These are phyloP conservation scores for Pygoscelis antarcticus DNA, from an alignment of 2,113 vertebrate species.

Conservation along the genomic window DNA sequence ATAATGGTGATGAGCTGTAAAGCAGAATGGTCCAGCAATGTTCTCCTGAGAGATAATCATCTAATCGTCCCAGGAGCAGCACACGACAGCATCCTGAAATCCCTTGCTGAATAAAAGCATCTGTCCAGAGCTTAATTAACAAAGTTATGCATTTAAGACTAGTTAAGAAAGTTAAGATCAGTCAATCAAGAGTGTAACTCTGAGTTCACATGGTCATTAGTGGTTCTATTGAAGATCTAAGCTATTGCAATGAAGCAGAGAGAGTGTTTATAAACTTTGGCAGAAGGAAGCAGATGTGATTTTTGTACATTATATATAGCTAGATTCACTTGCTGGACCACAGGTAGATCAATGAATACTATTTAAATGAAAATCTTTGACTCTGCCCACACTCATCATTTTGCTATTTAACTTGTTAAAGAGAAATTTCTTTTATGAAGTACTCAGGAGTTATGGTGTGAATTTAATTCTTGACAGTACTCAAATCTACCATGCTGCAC, in stretches of 20 bases:
- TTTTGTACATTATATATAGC: neutral
- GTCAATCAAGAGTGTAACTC: neutral
- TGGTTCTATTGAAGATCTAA: neutral
- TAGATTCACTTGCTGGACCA: neutral
- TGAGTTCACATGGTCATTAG: neutral
- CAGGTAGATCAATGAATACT: neutral
- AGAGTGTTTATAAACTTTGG: neutral
- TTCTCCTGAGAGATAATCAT: neutral
- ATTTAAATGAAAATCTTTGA: neutral
- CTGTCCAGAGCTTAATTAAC: neutral
- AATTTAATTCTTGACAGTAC: neutral
- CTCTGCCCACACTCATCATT: neutral
- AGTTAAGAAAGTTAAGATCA: neutral
- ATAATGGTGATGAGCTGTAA: slow-evolving; percentile 8
- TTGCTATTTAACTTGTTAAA: neutral
- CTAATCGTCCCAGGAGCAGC: neutral
- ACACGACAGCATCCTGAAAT: neutral
- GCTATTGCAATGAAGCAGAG: neutral
- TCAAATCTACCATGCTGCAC: neutral
- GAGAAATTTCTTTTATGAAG: neutral
- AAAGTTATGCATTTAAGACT: neutral
- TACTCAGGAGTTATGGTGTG: neutral
- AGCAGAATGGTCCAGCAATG: neutral
- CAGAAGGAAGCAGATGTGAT: neutral
- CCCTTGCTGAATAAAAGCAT: neutral